Evolutionary conservation across 1,140 invertebrate species (phyloP).

Genomic region (Palaemon carinicauda): DNA sequence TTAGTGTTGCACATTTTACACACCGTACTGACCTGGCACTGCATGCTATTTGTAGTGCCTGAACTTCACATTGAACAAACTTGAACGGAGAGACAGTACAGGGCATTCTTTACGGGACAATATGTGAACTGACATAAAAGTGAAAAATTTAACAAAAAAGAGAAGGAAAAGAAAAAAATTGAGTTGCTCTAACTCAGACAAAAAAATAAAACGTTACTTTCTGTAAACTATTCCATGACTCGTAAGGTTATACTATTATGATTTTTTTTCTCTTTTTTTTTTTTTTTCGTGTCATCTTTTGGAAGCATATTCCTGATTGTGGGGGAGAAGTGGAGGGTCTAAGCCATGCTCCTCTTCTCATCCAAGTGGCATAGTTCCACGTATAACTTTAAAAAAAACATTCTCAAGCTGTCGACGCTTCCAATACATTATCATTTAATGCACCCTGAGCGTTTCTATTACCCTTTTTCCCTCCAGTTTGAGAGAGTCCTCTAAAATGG

Average conservation of each 20-base stretch:
- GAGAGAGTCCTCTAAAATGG: neutral
- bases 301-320: conserved; percentile 28
- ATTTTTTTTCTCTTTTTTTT: conserved; percentile 24
- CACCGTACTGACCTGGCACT: conserved; percentile 33
- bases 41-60: conserved; percentile 22
- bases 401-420: conserved; percentile 47
- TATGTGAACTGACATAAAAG: conserved; percentile 49
- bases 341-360: conserved; percentile 34
- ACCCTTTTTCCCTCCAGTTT: conserved; percentile 5
- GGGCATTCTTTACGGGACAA: conserved; percentile 56
- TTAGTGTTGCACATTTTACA: conserved; percentile 31
- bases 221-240: conserved; percentile 54
- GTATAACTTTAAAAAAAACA: neutral
- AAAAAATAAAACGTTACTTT: conserved; percentile 34
- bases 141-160: conserved; percentile 56
- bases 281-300: conserved; percentile 44
- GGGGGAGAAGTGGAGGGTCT: conserved; percentile 44
- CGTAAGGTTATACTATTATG: conserved; percentile 46
- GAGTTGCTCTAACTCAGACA: conserved; percentile 37
- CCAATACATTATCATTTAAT: conserved; percentile 54
- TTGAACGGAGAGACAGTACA: conserved; percentile 53
- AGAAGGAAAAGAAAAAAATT: conserved; percentile 50
- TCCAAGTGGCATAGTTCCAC: conserved; percentile 21
- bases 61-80: conserved; percentile 7
- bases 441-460: conserved; percentile 52